phyloP scores from a whole-genome alignment of 1,140 invertebrate species.

The Orussus abietinus region DNA sequence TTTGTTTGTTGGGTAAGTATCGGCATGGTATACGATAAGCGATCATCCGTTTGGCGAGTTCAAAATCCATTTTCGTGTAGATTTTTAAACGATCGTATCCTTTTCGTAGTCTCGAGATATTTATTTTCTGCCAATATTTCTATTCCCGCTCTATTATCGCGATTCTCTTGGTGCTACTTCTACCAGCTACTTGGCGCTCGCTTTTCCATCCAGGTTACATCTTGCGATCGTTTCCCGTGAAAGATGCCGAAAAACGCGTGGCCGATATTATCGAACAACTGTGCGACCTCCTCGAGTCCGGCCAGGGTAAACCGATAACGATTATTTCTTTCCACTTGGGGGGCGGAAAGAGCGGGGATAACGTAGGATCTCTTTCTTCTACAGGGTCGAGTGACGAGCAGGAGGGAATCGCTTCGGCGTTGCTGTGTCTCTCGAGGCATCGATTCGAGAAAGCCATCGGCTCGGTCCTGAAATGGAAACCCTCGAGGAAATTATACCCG shows the following conservation, averaged over 20 bases:
- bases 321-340: slow-evolving; percentile 2
- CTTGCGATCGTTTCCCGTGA: slow-evolving; percentile 30
- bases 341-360: not conserved
- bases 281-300: slow-evolving; percentile 30
- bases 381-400: slow-evolving; percentile 34
- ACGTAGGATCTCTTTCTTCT: not conserved
- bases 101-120: not conserved
- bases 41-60: too few relatives aligned
- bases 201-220: slow-evolving; percentile 32
- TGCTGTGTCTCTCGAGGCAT: slow-evolving; percentile 34
- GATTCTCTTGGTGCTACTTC: slow-evolving; percentile 4
- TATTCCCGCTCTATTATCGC: not conserved
- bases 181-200: slow-evolving; percentile 5
- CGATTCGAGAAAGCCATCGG: slow-evolving; percentile 25
- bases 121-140: slow-evolving; percentile 4
- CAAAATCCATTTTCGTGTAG: too few relatives aligned
- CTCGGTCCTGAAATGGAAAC: slow-evolving; percentile 34
- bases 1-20: slow-evolving; percentile 36
- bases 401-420: slow-evolving; percentile 37
- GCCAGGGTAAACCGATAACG: slow-evolving; percentile 26
- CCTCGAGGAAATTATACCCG: too few relatives aligned
- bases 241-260: slow-evolving; percentile 23
- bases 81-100: slow-evolving; percentile 4
- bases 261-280: slow-evolving; percentile 33
- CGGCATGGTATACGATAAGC: not conserved